A percentile compares a stretch with the other conserved stretches of the same genome.
Evolutionary conservation across 2,797 vertebrate species (phyloP).

Genomic region (Cuniculus paca): DNA sequence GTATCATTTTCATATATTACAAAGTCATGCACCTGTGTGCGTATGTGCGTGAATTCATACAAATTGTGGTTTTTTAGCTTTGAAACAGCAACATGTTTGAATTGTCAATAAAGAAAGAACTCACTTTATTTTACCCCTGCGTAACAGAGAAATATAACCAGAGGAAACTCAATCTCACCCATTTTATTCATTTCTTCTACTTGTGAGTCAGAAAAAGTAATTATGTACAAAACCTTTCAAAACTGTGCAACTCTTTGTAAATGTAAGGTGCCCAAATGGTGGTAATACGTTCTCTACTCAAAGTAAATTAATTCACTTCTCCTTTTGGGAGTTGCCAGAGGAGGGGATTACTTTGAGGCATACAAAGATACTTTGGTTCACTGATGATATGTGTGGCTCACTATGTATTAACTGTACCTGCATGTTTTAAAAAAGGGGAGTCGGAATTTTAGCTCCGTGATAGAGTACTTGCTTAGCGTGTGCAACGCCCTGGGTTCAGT

Average conservation of each 20-base stretch:
- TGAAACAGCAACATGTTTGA: neutral
- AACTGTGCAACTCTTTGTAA: neutral
- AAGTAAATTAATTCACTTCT: neutral
- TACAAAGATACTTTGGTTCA: neutral
- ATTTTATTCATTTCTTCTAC: neutral
- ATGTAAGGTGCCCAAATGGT: neutral
- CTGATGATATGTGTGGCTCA: neutral
- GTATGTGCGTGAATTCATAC: neutral
- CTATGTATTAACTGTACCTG: neutral
- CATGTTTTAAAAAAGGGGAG: neutral
- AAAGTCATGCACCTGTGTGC: neutral
- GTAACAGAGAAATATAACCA: neutral
- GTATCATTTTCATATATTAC: neutral
- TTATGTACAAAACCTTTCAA: neutral
- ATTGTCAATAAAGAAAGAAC: neutral
- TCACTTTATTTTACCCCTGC: neutral
- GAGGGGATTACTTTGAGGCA: neutral
- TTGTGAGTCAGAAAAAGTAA: neutral
- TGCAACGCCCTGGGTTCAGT: neutral
- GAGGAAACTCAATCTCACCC: neutral
- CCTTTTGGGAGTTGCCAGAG: neutral
- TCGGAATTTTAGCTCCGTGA: neutral
- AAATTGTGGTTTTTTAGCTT: neutral
- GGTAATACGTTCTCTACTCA: neutral
- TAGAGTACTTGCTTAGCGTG: too few relatives aligned